Base-by-base conservation (phyloP, 2,888 invertebrate genomes). In the Eumerus sabulonum region DNA sequence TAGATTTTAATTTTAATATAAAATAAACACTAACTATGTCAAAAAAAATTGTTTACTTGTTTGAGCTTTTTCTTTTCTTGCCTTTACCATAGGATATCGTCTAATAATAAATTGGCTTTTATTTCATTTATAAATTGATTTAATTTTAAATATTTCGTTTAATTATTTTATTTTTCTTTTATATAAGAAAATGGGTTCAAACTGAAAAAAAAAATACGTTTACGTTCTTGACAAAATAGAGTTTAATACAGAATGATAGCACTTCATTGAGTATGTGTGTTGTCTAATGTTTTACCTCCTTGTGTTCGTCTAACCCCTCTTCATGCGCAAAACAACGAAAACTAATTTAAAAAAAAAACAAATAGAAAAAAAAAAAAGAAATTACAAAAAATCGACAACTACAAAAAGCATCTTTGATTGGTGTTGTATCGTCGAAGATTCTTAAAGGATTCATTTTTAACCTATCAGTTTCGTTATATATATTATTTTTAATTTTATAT, bases 251-350 rank as follows among this genome's bases (percentile, higher is more conserved):
- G 68, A 79, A 88, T 88, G 89, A 88, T 88, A 88, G 88, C 87
- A 88, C 88, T 87, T 87, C 88, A 88, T 89, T 87, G 88, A 89
- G 88, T 88, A 87, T 95, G 95, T 95, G 95, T 95, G 94, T 94
- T 94, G 94, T 95, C 94, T 94, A 94, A 93, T 94, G 93, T 94
- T 93, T 91, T 92, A 91, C 92, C 93, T 94, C 94, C 92, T 93
- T 94, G 94, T 95, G 95, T 95, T 93, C 94, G 94, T 94, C 93
- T 93, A 90, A 93, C 92, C 92, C 91, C 86, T 90, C 82, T 86
- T 86, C 87, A 89, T 84, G 74, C 77, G 83, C 82, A 82, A 73
- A 76, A 76, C 72, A 82, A 81, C 76, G 76, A 82, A 70, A 79
- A 72, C 18, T n/a, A 82, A 53, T 76, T 83, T 82, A 83, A 84